A percentile compares a stretch with the other conserved stretches of the same genome.
Conservation (phyloP, 1,140 invertebrate genomes). For the Halictus rubicundus region DNA sequence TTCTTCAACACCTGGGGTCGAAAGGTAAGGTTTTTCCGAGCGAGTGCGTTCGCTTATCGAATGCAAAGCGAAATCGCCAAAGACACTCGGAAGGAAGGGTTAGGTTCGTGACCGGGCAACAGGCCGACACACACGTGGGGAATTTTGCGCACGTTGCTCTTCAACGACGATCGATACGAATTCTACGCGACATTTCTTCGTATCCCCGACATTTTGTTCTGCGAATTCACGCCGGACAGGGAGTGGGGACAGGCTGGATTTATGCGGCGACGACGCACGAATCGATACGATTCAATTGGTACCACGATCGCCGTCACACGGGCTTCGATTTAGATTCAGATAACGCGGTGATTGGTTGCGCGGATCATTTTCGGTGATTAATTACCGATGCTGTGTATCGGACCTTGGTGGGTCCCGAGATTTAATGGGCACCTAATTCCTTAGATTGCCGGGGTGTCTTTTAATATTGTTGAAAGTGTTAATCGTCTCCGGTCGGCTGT, state of each 20-base stretch:
- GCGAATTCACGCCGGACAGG: neutral
- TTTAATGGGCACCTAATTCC: neutral
- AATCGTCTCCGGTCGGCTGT: no score
- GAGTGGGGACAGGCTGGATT: neutral
- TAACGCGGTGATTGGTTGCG: neutral
- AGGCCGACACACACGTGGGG: slow-evolving; percentile 13
- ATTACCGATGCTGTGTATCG: neutral
- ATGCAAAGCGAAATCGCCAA: neutral
- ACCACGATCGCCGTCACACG: neutral
- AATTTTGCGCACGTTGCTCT: slow-evolving; percentile 6
- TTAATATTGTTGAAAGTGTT: neutral
- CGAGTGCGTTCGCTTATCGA: neutral
- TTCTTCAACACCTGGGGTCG: neutral
- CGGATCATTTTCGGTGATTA: slow-evolving; percentile 1
- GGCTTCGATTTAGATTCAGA: slow-evolving; percentile 5
- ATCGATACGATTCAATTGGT: slow-evolving; percentile 14
- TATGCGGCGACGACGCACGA: neutral
- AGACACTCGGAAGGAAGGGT: neutral
- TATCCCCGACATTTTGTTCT: neutral
- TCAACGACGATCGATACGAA: neutral
- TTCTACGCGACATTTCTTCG: slow-evolving; percentile 1
- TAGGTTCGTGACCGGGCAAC: neutral
- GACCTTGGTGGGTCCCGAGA: neutral
- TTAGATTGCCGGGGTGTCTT: neutral
- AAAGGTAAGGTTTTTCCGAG: slow-evolving; percentile 16